A percentile compares a stretch with the other conserved stretches of the same genome.
Evolutionary conservation across 2,797 vertebrate genomes (phyloP).

Genomic region (Hoplostethus mediterraneus): DNA sequence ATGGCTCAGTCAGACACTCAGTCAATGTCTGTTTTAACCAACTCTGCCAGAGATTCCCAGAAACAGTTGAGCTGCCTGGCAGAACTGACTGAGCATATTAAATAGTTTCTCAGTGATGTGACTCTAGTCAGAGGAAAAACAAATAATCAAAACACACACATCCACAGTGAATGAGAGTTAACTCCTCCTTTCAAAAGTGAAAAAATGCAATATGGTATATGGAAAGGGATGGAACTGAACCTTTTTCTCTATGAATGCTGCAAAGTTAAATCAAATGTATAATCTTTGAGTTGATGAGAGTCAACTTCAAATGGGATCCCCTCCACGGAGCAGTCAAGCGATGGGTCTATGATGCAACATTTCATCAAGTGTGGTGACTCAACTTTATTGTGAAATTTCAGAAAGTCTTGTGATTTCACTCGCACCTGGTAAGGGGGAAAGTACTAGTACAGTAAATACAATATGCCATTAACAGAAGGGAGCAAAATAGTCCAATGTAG

Average conservation of each 20-base stretch:
- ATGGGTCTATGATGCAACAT: conserved; percentile 53
- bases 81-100: conserved; percentile 52
- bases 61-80: conserved; percentile 46
- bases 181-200: conserved; percentile 21
- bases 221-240: background rate
- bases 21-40: conserved; percentile 9
- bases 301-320: background rate
- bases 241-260: background rate
- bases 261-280: background rate
- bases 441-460: too few species aligned
- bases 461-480: conserved; percentile 23
- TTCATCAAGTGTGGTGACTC: conserved; percentile 52
- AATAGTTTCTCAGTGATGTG: conserved; percentile 68
- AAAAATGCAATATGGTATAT: background rate
- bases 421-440: conserved; percentile 1
- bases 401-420: conserved; percentile 40
- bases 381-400: conserved; percentile 32
- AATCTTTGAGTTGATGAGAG: background rate
- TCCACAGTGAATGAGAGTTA: background rate
- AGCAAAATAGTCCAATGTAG: conserved; percentile 22
- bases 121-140: background rate
- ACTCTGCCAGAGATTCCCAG: conserved; percentile 46
- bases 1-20: background rate
- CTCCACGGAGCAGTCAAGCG: background rate
- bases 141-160: conserved; percentile 30